Evolutionary conservation across 2,888 invertebrate genomes (phyloP).

Genomic region (Cactoblastis cactorum): DNA sequence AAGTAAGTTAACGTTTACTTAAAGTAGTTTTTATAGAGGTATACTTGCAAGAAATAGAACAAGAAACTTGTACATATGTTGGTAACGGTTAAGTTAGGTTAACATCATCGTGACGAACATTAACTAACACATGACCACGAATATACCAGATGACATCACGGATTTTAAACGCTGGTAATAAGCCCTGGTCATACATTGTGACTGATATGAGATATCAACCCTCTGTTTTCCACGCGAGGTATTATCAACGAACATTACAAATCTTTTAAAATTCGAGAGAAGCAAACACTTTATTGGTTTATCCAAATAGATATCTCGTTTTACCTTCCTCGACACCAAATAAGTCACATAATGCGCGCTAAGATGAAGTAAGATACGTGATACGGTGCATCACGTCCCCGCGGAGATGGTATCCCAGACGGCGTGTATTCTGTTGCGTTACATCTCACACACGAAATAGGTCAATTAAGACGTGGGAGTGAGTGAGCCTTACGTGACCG

Average conservation of each 20-base stretch:
- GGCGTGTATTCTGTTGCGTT: constrained; percentile 49
- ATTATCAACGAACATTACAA: not conserved
- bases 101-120: constrained; percentile 33
- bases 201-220: constrained; percentile 35
- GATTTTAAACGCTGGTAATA: constrained; percentile 46
- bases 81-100: constrained; percentile 5
- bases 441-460: constrained; percentile 75
- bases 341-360: constrained; percentile 4
- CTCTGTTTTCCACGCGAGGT: not conserved
- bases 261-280: not conserved
- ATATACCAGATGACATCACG: constrained; percentile 48
- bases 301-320: not conserved
- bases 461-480: constrained; percentile 79
- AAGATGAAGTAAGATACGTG: constrained; percentile 19
- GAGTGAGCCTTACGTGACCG: constrained; percentile 74
- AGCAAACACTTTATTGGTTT: not conserved
- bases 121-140: constrained; percentile 39
- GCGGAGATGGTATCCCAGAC: constrained; percentile 74
- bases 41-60: too few relatives aligned
- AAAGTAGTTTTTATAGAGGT: too few relatives aligned
- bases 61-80: not conserved
- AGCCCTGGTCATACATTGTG: too few relatives aligned
- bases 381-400: constrained; percentile 57
- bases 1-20: too few relatives aligned
- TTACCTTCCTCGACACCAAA: constrained; percentile 16